These are phyloP conservation scores for Scolopax bukidnonensis DNA, from an alignment of 2,797 vertebrate species.

Conservation along the genomic window DNA sequence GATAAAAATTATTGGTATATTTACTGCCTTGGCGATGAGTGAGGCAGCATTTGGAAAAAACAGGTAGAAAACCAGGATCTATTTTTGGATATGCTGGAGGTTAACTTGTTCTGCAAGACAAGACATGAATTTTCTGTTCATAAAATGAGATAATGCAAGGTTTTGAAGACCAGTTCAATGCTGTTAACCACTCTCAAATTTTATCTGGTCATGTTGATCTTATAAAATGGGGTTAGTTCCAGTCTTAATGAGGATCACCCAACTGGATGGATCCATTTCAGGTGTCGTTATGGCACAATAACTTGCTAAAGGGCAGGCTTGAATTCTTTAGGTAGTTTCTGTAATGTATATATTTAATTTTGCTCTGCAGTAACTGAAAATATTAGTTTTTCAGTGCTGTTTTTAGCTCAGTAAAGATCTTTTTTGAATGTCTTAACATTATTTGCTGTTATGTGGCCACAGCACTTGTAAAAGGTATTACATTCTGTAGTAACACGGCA, in stretches of 20 bases:
- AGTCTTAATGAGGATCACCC: background rate
- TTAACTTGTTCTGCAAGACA: background rate
- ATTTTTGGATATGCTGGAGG: background rate
- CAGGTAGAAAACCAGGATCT: background rate
- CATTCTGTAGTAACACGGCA: background rate
- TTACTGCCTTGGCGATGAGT: background rate
- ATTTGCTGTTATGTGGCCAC: background rate
- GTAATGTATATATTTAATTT: background rate
- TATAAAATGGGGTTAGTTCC: background rate
- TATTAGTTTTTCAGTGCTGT: background rate
- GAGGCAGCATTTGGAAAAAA: background rate
- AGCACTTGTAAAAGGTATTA: background rate
- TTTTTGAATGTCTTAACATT: background rate
- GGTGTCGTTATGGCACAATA: background rate
- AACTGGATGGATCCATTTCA: background rate
- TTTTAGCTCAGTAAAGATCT: background rate
- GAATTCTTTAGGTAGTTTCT: background rate
- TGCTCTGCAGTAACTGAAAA: background rate
- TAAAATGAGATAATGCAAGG: background rate
- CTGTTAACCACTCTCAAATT: background rate
- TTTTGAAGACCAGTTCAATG: background rate
- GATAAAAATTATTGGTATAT: background rate
- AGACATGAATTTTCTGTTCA: background rate
- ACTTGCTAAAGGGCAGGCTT: background rate
- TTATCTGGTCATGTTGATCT: background rate